A percentile compares a stretch with the other conserved stretches of the same genome.
Conservation (phyloP, 2,888 invertebrate species). For the Drymonia ruficornis region DNA sequence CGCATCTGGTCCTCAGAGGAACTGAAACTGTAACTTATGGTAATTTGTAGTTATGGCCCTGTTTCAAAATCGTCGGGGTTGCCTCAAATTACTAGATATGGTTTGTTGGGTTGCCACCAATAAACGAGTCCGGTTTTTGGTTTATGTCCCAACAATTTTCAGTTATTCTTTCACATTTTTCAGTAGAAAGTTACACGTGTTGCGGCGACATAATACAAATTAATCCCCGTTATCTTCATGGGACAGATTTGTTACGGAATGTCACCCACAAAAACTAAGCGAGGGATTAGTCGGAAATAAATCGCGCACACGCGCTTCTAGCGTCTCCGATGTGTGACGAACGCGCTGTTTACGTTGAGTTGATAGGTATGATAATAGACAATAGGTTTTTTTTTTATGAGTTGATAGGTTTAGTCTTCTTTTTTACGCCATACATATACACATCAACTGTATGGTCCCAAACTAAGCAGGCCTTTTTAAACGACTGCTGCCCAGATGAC, state of each 20-base stretch:
- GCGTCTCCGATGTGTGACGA: conserved; percentile 12
- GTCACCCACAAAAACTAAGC: conserved; percentile 22
- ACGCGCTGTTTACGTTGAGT: neutral
- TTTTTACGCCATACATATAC: no score
- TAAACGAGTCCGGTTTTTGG: no score
- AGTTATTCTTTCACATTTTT: no score
- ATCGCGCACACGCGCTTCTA: conserved; percentile 23
- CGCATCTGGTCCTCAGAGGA: neutral
- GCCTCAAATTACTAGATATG: no score
- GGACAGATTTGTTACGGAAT: conserved; percentile 19
- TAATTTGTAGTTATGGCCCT: neutral
- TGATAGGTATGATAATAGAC: no score
- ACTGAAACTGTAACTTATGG: neutral
- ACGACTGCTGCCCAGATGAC: no score
- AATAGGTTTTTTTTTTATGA: neutral
- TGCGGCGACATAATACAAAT: neutral
- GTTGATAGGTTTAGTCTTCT: no score
- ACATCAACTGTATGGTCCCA: no score
- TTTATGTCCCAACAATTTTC: no score
- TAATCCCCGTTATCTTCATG: neutral
- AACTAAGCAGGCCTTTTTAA: no score
- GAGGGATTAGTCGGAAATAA: conserved; percentile 36
- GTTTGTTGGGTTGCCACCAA: no score
- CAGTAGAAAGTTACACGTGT: no score
- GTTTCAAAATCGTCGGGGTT: neutral